These are phyloP conservation scores for Seriola dumerili DNA, from an alignment of 2,113 vertebrate species.

Conservation along the genomic window DNA sequence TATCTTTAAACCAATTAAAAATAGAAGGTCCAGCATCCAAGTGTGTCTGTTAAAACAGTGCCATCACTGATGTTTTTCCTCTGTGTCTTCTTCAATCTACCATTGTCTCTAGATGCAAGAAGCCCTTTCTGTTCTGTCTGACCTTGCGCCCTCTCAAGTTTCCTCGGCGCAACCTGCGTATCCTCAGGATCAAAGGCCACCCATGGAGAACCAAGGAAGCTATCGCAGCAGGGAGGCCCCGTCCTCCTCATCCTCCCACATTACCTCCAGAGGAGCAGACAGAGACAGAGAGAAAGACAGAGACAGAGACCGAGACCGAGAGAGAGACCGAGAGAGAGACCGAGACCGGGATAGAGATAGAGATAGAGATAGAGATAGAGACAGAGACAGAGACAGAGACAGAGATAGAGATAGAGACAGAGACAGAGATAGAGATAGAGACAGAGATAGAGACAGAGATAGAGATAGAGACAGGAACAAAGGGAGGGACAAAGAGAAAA, in stretches of 20 bases:
- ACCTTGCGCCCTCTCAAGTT: conserved; percentile 39
- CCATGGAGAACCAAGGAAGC: conserved; percentile 37
- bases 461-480: conserved; percentile 60
- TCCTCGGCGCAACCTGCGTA: conserved; percentile 32
- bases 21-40: background rate
- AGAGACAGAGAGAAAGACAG: conserved; percentile 82
- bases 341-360: conserved; percentile 74
- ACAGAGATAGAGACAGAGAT: conserved; percentile 21
- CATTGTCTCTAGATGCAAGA: conserved; percentile 69
- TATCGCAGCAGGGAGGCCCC: conserved; percentile 62
- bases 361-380: background rate
- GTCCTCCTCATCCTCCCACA: conserved; percentile 71
- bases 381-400: background rate
- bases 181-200: conserved; percentile 54
- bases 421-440: background rate
- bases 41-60: background rate
- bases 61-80: background rate
- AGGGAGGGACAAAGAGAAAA: conserved; percentile 90
- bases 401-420: background rate
- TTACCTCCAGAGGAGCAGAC: conserved; percentile 57
- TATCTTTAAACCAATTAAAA: conserved; percentile 13
- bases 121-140: conserved; percentile 58
- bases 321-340: conserved; percentile 63
- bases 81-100: background rate
- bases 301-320: background rate